Evolutionary conservation across 2,888 invertebrate genomes (phyloP), one percentile per base, ranked within the genome.

Genomic region (Drosophila pseudotakahashii): DNA sequence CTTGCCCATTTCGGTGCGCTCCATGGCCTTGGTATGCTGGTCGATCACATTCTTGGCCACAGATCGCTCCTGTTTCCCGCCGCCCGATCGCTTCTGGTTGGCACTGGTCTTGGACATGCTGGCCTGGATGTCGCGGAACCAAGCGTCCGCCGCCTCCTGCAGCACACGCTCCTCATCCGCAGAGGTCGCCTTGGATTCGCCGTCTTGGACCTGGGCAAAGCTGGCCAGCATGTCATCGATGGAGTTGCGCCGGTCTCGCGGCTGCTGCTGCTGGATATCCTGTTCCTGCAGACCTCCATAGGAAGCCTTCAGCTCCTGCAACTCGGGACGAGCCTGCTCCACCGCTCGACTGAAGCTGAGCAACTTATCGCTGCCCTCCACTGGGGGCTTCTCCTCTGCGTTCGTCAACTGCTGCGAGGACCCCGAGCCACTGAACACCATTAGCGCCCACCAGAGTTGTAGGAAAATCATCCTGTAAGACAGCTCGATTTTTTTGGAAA

Each of bases 201-300:
- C 63, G 0, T 10, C 37, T 37, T 19, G 14, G 0, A 11, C 13
- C 32, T 78, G 48, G 0, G 71, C 85, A 10, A 88, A 83, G 10
- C 77, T 81, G 2, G 73, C 75, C 11, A 90, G 66, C 34, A 89
- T 58, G 1, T 88, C 88, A 4, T 89, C 85, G 10, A 89, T 81
- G n/a, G 83, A 77, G 13, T 76, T 76, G 7, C 90, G 86, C 0
- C 83, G 72, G 4, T 86, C 78, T 0, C 83, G 75, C 11, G 16
- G n/a, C 2, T 11, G n/a, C 5, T 48, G 44, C 14, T 34, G 13
- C 13, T 36, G 47, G 1, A 52, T 16, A 13, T 76, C 48, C 2
- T 71, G 61, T 3, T 51, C 68, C 16, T 75, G 63, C 13, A 75
- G 26, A 2, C 51, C 39, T 0, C 70, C 70, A 7, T 66, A 73